phyloP scores from a whole-genome alignment of 2,797 vertebrate species.

The Pseudomugil tenellus region DNA sequence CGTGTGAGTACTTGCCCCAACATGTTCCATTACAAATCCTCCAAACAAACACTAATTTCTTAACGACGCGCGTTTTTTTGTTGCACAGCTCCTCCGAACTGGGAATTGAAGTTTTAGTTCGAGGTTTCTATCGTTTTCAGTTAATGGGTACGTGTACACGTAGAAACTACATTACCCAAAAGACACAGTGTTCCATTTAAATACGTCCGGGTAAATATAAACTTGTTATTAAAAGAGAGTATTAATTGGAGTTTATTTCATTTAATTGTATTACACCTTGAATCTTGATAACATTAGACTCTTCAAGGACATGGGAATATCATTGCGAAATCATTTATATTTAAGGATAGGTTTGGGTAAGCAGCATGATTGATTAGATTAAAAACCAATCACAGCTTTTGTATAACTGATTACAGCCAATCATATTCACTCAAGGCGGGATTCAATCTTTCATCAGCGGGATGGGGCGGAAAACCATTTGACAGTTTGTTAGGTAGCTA shows the following conservation, averaged over 20 bases:
- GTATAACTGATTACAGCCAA: constrained; percentile 37
- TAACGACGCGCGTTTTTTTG: constrained; percentile 36
- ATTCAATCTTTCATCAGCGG: constrained; percentile 16
- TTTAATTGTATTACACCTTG: background rate
- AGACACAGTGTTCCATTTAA: constrained; percentile 20
- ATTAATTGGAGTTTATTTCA: background rate
- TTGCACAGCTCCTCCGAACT: constrained; percentile 25
- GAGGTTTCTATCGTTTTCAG: rapidly evolving
- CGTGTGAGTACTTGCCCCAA: constrained; percentile 44
- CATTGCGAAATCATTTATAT: background rate
- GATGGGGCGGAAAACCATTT: constrained; percentile 53
- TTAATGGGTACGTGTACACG: rapidly evolving
- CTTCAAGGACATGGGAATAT: background rate
- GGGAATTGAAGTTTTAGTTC: constrained; percentile 53
- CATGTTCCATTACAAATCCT: constrained; percentile 24
- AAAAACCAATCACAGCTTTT: constrained; percentile 33
- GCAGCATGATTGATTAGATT: constrained; percentile 25
- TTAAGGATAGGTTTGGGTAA: background rate
- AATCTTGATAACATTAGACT: background rate
- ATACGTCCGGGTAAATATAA: constrained; percentile 20
- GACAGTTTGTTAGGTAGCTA: constrained; percentile 71
- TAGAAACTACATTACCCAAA: constrained; percentile 64
- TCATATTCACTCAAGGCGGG: constrained; percentile 43
- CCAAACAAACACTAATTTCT: constrained; percentile 28
- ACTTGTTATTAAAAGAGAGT: background rate